These are phyloP conservation scores for Tiliqua scincoides DNA, from an alignment of 2,113 vertebrate species.

Conservation along the genomic window DNA sequence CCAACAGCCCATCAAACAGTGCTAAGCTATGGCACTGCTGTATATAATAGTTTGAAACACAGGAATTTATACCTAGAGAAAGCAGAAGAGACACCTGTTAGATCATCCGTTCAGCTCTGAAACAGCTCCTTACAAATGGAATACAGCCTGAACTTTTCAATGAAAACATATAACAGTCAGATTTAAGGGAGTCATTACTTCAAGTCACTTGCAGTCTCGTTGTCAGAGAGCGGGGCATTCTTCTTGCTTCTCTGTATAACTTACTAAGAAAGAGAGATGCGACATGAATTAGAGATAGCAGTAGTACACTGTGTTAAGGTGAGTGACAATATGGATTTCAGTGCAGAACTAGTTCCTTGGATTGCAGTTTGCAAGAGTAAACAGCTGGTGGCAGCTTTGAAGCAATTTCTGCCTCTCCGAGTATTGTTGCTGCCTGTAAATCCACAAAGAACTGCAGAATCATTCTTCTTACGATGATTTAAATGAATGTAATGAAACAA, in stretches of 20 bases:
- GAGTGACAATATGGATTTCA: conserved; percentile 10
- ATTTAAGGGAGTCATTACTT: not conserved
- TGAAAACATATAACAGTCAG: not conserved
- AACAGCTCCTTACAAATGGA: not conserved
- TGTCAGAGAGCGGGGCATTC: not conserved
- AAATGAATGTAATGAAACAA: not conserved
- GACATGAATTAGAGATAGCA: not conserved
- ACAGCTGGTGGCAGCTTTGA: conserved; percentile 82
- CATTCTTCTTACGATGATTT: conserved; percentile 33
- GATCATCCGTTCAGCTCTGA: not conserved
- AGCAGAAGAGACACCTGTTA: not conserved
- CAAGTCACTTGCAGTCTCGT: not conserved
- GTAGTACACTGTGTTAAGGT: not conserved
- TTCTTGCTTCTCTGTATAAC: conserved; percentile 2
- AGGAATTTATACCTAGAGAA: not conserved
- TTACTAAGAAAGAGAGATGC: not conserved
- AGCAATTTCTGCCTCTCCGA: conserved; percentile 71
- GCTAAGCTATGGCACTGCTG: not conserved
- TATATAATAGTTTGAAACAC: conserved; percentile 6
- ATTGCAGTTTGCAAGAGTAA: conserved; percentile 78
- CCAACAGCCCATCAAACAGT: no score
- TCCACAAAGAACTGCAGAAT: conserved; percentile 53
- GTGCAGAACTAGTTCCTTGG: conserved; percentile 37
- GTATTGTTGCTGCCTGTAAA: conserved; percentile 49
- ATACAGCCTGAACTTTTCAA: conserved; percentile 12